Base-by-base conservation (phyloP, 64 coral and sea anemone genomes). In the Montipora sp. region DNA sequence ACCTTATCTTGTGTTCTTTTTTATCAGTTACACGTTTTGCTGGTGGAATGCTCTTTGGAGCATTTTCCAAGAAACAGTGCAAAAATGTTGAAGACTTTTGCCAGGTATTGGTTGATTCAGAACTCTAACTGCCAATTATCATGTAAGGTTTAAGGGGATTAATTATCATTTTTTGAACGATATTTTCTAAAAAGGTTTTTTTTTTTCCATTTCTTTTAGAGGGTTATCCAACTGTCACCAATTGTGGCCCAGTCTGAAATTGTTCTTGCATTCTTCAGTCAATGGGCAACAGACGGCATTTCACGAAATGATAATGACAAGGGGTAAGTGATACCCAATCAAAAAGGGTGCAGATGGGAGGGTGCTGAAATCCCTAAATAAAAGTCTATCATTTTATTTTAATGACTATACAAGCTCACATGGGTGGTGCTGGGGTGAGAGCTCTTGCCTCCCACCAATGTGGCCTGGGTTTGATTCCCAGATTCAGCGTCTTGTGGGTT, bases 1-100 rank as follows among this genome's bases (percentile, higher is more conserved):
- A 55, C 51, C 10, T 5, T 55, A 55, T 63, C 14, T 63, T 24
- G n/a, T 14, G 69, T 43, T 55, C 70, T 73, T 58, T 14, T 79
- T 63, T 59, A 92, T 60, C 47, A 97, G 95, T 94, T 92, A 59
- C 95, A 75, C 90, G 94, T 24, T 94, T 92, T 92, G 87, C 83
- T 5, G 92, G 92, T 18, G 85, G 87, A 61, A 91, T 90, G 69
- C 60, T 94, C n/a, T 97, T 97, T 89, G 91, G 90, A 53, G 80
- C 70, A 16, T 51, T 92, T 77, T 73, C 95, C 11, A 97, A 97
- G 89, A 97, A 97, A 89, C 92, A 91, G 16, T 94, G 95, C 79
- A 94, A 92, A 65, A 80, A 93, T 11, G 91, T 97, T 61, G 95
- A 97, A 87, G 95, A 94, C 3, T 97, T 97, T 58, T 97, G 95